Conservation (phyloP, 35 echinoderm and acorn worm species). For the Ptychodera flava region DNA sequence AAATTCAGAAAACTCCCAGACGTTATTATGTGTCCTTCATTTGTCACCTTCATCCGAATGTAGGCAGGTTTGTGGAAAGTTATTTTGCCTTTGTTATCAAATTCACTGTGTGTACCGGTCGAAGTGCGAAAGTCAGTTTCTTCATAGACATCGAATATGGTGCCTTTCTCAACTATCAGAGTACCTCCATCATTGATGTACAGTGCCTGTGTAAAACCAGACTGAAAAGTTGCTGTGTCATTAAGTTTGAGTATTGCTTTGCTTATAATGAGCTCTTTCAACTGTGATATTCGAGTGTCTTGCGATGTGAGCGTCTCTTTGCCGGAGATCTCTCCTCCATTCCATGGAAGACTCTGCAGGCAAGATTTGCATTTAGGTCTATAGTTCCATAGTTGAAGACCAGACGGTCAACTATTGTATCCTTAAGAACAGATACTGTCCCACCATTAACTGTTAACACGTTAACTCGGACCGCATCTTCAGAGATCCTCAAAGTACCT, state of each 20-base stretch:
- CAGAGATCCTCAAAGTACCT: not conserved
- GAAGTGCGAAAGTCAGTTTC: not conserved
- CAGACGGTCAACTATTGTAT: not conserved
- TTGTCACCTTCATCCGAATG: not conserved
- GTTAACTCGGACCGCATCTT: not conserved
- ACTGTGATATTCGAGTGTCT: not conserved
- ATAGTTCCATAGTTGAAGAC: not conserved
- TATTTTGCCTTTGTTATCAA: not conserved
- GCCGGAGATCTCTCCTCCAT: not conserved
- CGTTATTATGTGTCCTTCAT: not conserved
- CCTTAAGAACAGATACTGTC: not conserved
- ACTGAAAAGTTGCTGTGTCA: not conserved
- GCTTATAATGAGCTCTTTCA: not conserved
- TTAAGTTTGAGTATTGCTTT: not conserved
- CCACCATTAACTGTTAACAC: not conserved
- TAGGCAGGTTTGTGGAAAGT: not conserved
- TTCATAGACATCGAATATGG: not conserved
- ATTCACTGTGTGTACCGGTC: not conserved
- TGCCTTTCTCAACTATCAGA: not conserved
- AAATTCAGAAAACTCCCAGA: not conserved
- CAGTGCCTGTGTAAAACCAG: not conserved
- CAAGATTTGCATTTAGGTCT: not conserved
- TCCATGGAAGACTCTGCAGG: not conserved
- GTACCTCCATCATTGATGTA: not conserved
- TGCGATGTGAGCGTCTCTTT: not conserved